Conservation (phyloP, 2,113 vertebrate genomes). For the Caloenas nicobarica region DNA sequence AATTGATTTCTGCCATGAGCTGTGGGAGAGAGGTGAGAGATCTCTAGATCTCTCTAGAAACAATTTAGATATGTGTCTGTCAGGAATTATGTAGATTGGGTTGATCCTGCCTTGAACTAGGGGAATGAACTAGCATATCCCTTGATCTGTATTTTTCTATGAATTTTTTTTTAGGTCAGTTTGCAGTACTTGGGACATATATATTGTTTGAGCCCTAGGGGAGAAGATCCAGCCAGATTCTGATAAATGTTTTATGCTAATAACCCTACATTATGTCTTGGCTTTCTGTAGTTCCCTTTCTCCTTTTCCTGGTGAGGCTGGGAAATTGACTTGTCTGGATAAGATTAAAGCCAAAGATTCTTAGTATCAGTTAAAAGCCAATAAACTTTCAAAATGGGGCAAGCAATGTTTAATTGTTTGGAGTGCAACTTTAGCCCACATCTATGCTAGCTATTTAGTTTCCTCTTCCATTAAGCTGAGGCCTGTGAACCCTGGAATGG, state of each 20-base stretch:
- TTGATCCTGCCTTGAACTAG: neutral
- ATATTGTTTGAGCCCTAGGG: neutral
- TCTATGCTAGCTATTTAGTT: slow-evolving; percentile 1
- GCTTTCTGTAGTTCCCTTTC: neutral
- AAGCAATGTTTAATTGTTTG: neutral
- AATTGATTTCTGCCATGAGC: neutral
- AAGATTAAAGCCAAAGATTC: slow-evolving; percentile 13
- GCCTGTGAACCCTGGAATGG: neutral
- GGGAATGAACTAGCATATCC: neutral
- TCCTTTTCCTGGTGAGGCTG: neutral
- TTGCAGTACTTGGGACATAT: neutral
- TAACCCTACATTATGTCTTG: neutral
- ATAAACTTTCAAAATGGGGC: slow-evolving; percentile 8
- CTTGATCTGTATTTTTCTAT: neutral
- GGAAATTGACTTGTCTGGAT: neutral
- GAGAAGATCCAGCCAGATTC: neutral
- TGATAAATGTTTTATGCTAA: slow-evolving; percentile 19
- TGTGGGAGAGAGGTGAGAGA: neutral
- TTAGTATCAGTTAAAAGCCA: slow-evolving; percentile 11
- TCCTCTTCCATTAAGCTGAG: neutral
- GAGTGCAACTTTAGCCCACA: neutral
- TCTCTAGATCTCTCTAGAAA: neutral
- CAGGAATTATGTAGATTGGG: neutral
- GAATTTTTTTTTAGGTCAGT: neutral
- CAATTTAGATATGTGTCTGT: neutral